phyloP scores from a whole-genome alignment of 2,797 vertebrate species.

The Siniperca scherzeri region DNA sequence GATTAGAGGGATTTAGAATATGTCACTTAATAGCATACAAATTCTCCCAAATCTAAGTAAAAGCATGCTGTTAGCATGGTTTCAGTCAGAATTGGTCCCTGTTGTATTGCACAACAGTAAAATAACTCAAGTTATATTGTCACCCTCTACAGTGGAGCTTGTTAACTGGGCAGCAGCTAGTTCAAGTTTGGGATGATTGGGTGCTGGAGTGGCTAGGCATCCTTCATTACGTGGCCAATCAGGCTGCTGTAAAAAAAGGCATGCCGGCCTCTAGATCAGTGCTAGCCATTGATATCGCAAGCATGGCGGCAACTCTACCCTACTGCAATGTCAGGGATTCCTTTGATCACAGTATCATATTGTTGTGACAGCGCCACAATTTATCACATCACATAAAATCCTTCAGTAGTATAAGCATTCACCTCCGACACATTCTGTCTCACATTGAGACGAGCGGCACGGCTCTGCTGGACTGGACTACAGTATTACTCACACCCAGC shows the following conservation, averaged over 20 bases:
- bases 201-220: slow-evolving; percentile 53
- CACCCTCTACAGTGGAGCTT: slow-evolving; percentile 69
- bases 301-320: slow-evolving; percentile 70
- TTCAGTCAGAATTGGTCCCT: slow-evolving; percentile 86
- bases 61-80: slow-evolving; percentile 78
- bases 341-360: slow-evolving; percentile 85
- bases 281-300: slow-evolving; percentile 73
- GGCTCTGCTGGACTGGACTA: slow-evolving; percentile 62
- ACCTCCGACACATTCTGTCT: slow-evolving; percentile 55
- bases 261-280: slow-evolving; percentile 56
- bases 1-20: slow-evolving; percentile 60
- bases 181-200: slow-evolving; percentile 68
- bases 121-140: slow-evolving; percentile 72
- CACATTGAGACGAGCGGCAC: slow-evolving; percentile 46
- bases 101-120: slow-evolving; percentile 82
- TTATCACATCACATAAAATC: slow-evolving; percentile 82
- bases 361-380: slow-evolving; percentile 78
- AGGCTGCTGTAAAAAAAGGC: slow-evolving; percentile 62
- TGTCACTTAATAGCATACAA: slow-evolving; percentile 55
- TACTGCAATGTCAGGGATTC: slow-evolving; percentile 77
- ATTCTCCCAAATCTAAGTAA: slow-evolving; percentile 68
- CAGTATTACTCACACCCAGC: slow-evolving; percentile 59
- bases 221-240: slow-evolving; percentile 69
- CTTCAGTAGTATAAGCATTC: slow-evolving; percentile 76
- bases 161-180: slow-evolving; percentile 70